phyloP scores from a whole-genome alignment of 2,888 invertebrate genomes.

The Tinea pellionella region DNA sequence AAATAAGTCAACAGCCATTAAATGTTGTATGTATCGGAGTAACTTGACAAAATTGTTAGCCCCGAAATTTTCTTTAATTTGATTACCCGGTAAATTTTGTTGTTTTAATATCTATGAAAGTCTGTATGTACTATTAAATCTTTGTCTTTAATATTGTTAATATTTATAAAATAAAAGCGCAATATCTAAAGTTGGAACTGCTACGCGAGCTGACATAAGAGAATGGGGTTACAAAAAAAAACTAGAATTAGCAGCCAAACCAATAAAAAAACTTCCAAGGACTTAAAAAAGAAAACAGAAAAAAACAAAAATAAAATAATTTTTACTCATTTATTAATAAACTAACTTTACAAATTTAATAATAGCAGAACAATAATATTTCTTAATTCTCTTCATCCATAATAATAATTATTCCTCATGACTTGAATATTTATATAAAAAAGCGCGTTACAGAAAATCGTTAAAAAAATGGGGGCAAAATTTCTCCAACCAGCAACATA shows the following conservation, averaged over 20 bases:
- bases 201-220: no score
- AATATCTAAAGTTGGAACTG: no score
- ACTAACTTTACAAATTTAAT: conserved; percentile 71
- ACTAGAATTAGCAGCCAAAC: background rate
- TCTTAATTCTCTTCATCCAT: conserved; percentile 70
- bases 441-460: conserved; percentile 18
- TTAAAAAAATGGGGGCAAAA: background rate
- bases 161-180: no score
- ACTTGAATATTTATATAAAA: conserved; percentile 65
- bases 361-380: conserved; percentile 71
- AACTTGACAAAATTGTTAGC: no score
- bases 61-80: no score
- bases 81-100: no score
- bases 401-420: conserved; percentile 62
- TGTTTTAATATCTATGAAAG: no score
- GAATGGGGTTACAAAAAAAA: no score
- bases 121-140: no score
- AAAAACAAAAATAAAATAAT: conserved; percentile 38
- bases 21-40: no score
- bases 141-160: no score
- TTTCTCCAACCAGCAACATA: conserved; percentile 38
- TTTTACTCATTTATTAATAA: conserved; percentile 70
- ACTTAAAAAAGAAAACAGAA: conserved; percentile 12
- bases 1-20: no score
- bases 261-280: background rate